Conservation (phyloP, 2,113 vertebrate genomes). For the Bubo scandiacus region DNA sequence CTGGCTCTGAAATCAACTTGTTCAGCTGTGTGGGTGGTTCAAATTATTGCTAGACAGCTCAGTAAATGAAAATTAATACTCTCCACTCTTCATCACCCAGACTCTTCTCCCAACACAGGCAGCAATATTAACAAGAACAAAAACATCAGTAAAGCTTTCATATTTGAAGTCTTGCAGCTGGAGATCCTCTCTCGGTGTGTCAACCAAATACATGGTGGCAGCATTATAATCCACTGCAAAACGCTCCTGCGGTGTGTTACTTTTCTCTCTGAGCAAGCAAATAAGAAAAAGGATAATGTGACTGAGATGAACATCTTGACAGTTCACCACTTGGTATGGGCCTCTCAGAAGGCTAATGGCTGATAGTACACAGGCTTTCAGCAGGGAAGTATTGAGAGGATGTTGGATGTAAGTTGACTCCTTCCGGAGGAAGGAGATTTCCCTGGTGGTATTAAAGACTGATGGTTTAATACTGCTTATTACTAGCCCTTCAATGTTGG, state of each 20-base stretch:
- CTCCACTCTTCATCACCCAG: neutral
- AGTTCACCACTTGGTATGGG: neutral
- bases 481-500: neutral
- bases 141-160: neutral
- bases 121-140: neutral
- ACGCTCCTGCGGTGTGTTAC: neutral
- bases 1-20: neutral
- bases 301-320: neutral
- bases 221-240: neutral
- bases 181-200: neutral
- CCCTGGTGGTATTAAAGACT: neutral
- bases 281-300: neutral
- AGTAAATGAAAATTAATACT: conserved; percentile 34
- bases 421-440: neutral
- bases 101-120: neutral
- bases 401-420: neutral
- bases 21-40: neutral
- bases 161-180: conserved; percentile 9
- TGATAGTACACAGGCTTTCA: neutral
- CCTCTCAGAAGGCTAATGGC: neutral
- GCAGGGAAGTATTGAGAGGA: neutral
- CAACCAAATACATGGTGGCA: neutral
- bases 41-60: conserved; percentile 9
- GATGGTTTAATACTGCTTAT: neutral
- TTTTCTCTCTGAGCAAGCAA: neutral